Evolutionary conservation across 2,888 invertebrate species (phyloP).

Genomic region (Amphipyra berbera): DNA sequence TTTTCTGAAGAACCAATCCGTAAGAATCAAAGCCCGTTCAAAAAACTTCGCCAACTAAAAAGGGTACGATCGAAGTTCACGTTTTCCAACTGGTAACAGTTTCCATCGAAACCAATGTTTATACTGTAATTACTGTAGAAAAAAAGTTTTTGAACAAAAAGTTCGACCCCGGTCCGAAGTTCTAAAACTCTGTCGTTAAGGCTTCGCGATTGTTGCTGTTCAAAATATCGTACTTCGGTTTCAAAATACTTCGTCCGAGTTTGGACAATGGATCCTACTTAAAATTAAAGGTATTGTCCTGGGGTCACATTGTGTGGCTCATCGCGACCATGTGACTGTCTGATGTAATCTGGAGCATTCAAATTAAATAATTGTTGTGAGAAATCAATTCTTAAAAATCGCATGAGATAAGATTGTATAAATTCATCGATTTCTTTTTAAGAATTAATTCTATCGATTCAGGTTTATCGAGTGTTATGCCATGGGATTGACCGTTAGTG

Average conservation of each 20-base stretch:
- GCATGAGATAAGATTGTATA: background rate
- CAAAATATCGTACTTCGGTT: constrained; percentile 52
- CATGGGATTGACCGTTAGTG: constrained; percentile 26
- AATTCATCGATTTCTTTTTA: constrained; percentile 1
- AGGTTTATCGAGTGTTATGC: background rate
- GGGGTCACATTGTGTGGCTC: constrained; percentile 27
- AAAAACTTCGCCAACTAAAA: constrained; percentile 46
- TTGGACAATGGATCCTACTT: constrained; percentile 44
- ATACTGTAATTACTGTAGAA: constrained; percentile 45
- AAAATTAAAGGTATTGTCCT: constrained; percentile 58
- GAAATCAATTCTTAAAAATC: constrained; percentile 23
- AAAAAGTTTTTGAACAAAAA: constrained; percentile 47
- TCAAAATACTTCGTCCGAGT: constrained; percentile 47
- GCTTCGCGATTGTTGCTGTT: constrained; percentile 51
- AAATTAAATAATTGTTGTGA: constrained; percentile 18
- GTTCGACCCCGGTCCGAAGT: constrained; percentile 42
- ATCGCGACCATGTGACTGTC: constrained; percentile 29
- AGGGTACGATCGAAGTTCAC: constrained; percentile 32
- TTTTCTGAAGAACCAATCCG: constrained; percentile 37
- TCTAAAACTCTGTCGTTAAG: constrained; percentile 52
- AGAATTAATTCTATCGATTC: constrained; percentile 7
- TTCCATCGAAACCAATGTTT: constrained; percentile 51
- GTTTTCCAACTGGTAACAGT: constrained; percentile 38
- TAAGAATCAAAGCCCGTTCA: constrained; percentile 41
- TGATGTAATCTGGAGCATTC: constrained; percentile 26